Evolutionary conservation across 2,888 invertebrate species (phyloP), one percentile per base, ranked within the genome.

Genomic region (Tipula vernalis): DNA sequence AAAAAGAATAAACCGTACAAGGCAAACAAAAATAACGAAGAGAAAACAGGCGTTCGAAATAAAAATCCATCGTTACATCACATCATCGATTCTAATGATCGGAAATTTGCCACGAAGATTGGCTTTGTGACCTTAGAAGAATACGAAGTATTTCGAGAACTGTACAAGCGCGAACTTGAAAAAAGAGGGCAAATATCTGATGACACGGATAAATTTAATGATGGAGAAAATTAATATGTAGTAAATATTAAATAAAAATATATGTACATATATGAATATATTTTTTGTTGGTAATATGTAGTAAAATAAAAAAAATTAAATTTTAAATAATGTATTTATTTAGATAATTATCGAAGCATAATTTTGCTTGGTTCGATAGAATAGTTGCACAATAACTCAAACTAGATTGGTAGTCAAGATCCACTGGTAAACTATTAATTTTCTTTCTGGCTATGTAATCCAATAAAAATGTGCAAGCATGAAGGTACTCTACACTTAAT

Each of bases 81-180:
- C 87, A 91, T 92, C 8, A 90, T 90, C 13, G 91, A 92, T 87
- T 90, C 91, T 0, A 90, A 90, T 0, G 92, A 92, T 41, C 91
- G 91, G 86, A 88, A 89, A 6, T 92, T 92, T 88, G 90, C 91
- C 0, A 90, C 90, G 0, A 92, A 91, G 88, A 89, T 92, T n/a
- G 91, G 90, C 13, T 89, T 89, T 85, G 90, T 91, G 0, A 89
- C 90, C 8, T 57, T 91, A 86, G 88, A 89, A 0, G 92, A 92
- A 87, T 92, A 88, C 88, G 91, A 92, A 87, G 89, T 90, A 13
- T 92, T 92, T 87, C 89, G 90, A 86, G 91, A 91, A 15, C 87
- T 91, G 0, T 91, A 89, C 51, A 87, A 89, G 5, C 88, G 89
- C 0, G 92, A 92, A 88, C 57, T 88, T 41, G 87, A 88, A 36